phyloP scores from a whole-genome alignment of 1,140 invertebrate genomes.

The Venturia canescens region DNA sequence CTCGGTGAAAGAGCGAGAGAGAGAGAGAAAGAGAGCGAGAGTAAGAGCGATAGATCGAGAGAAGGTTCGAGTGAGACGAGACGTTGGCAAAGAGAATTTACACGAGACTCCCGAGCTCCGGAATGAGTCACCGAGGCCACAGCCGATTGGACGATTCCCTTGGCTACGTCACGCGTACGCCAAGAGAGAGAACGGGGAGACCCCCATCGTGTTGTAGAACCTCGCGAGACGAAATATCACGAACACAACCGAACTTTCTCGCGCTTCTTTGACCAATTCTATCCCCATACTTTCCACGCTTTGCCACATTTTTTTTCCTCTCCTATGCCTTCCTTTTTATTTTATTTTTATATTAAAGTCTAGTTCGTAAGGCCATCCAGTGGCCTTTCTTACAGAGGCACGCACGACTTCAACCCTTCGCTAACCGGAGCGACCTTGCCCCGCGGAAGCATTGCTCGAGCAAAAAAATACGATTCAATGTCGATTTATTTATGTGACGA shows the following conservation, averaged over 20 bases:
- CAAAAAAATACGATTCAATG: background rate
- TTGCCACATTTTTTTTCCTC: slow-evolving; percentile 13
- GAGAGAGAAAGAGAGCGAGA: background rate
- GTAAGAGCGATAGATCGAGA: background rate
- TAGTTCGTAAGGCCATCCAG: slow-evolving; percentile 31
- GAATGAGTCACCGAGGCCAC: slow-evolving; percentile 63
- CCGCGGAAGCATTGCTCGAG: background rate
- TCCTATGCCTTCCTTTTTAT: slow-evolving; percentile 12
- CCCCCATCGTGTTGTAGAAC: background rate
- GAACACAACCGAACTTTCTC: slow-evolving; percentile 6
- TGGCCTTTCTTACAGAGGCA: slow-evolving; percentile 8
- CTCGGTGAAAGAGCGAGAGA: background rate
- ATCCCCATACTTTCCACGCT: slow-evolving; percentile 12
- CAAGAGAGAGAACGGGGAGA: slow-evolving; percentile 15
- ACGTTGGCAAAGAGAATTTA: slow-evolving; percentile 58
- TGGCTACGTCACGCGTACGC: slow-evolving; percentile 61
- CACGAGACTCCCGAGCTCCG: slow-evolving; percentile 60
- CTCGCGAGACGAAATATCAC: slow-evolving; percentile 9
- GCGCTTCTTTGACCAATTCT: slow-evolving; percentile 6
- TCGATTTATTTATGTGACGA: slow-evolving; percentile 19
- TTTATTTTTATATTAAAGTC: background rate
- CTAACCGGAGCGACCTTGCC: slow-evolving; percentile 12
- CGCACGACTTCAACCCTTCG: slow-evolving; percentile 11
- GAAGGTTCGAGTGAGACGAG: background rate
- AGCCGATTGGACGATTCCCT: slow-evolving; percentile 61